Conservation (phyloP, 2,113 vertebrate species). For the Pithys albifrons region DNA sequence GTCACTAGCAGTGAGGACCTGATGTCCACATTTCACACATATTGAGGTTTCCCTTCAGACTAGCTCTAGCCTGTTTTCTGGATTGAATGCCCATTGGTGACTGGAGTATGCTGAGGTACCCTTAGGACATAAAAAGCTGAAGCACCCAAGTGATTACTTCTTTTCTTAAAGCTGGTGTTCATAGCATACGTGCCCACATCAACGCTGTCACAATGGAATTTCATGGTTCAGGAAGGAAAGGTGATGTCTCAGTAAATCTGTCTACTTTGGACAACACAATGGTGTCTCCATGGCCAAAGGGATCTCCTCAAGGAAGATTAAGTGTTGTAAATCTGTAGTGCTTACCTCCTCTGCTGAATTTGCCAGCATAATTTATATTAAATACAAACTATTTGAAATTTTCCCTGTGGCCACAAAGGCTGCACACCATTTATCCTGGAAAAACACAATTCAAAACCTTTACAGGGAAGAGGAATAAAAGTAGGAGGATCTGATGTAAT, state of each 20-base stretch:
- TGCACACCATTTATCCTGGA: not conserved
- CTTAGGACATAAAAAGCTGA: not conserved
- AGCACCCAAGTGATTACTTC: not conserved
- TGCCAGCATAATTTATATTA: not conserved
- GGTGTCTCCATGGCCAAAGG: not conserved
- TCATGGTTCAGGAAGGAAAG: not conserved
- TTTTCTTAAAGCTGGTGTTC: not conserved
- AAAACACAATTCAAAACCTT: not conserved
- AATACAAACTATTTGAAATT: not conserved
- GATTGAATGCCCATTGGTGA: not conserved
- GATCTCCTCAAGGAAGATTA: not conserved
- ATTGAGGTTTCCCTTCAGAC: not conserved
- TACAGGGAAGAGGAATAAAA: not conserved
- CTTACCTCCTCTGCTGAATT: not conserved
- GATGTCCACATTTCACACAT: not conserved
- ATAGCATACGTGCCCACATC: rapidly evolving
- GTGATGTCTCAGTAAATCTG: not conserved
- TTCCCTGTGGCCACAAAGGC: not conserved
- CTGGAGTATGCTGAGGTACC: not conserved
- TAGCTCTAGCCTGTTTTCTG: not conserved
- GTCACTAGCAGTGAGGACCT: not conserved
- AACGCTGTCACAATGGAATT: rapidly evolving
- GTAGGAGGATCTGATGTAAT: not conserved
- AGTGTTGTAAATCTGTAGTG: not conserved
- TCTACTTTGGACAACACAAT: not conserved